Conservation (phyloP, 2,113 vertebrate species). For the Oxyura jamaicensis region DNA sequence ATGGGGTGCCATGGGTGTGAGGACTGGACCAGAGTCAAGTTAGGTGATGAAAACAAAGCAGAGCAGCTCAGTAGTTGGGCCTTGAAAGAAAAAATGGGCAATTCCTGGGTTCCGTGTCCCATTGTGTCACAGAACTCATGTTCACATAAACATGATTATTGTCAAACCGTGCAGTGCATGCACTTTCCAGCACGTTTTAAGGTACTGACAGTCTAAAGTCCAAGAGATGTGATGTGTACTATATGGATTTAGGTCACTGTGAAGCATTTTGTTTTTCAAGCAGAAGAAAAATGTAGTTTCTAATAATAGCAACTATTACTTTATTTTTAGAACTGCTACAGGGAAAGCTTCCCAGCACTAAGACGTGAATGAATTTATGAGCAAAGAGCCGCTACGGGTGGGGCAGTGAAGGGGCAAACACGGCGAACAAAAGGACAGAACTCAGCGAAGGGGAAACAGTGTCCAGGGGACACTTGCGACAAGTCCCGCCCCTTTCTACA, state of each 20-base stretch:
- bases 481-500: too few species aligned
- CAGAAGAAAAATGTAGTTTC: not conserved
- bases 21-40: rapidly evolving
- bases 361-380: rapidly evolving
- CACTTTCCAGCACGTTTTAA: not conserved
- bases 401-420: rapidly evolving
- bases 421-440: too few species aligned
- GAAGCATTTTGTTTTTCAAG: not conserved
- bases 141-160: not conserved
- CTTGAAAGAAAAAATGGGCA: too few species aligned
- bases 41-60: rapidly evolving
- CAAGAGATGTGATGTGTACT: rapidly evolving
- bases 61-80: too few species aligned
- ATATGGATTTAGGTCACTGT: not conserved
- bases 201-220: not conserved
- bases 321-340: not conserved
- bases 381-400: not conserved
- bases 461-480: not conserved
- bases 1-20: rapidly evolving
- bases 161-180: not conserved
- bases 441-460: not conserved
- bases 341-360: rapidly evolving
- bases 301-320: not conserved
- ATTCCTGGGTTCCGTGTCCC: too few species aligned
- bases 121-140: rapidly evolving